Evolutionary conservation across 2,888 invertebrate genomes (phyloP), one percentile per base, ranked within the genome.

Genomic region (Apantesis nais): DNA sequence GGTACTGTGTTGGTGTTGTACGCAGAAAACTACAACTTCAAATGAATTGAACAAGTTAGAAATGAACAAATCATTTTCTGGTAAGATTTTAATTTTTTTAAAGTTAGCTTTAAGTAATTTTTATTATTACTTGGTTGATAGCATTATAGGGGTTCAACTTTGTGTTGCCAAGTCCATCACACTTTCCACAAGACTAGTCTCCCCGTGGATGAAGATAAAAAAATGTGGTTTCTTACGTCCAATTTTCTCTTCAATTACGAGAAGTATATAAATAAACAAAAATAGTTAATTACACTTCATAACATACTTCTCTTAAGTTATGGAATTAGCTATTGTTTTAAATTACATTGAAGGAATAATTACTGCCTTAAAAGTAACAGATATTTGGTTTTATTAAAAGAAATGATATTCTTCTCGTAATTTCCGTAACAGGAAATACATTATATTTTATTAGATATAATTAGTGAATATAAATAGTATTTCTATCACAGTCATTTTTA

Each of bases 1-100:
- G 80, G 96, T 96, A 9, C 93, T 97, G 65, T 97, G 96, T 84
- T 96, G 96, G 86, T 96, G 96, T 89, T 93, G 93, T 63, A 75
- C 86, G 2, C 75, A 87, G 2, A 91, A 92, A 72, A 83, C 87
- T 19, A 84, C 88, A 25, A 89, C 87, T n/a, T 90, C 93, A 2
- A 86, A 85, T 31, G 92, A 92, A 34, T 75, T 92, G 78, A 93
- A 90, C 79, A 94, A 93, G 76, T 87, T 93, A 72, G 94, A 94
- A 82, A 86, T 91, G 79, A 93, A 94, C 76, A 94, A 90, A 85
- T 94, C 94, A 14, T 93, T 91, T 78, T 93, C 94, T 67, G 92
- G 94, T 95, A 84, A 90, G 88, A 34, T 29, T 29, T 39, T 41
- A 11, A n/a, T n/a, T 62, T 19, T 60, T 64, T 37, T 31, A 7